Percentiles rank a stretch among this genome's conserved stretches.
Conservation (phyloP, 2,113 vertebrate genomes). For the Gopherus evgoodei region DNA sequence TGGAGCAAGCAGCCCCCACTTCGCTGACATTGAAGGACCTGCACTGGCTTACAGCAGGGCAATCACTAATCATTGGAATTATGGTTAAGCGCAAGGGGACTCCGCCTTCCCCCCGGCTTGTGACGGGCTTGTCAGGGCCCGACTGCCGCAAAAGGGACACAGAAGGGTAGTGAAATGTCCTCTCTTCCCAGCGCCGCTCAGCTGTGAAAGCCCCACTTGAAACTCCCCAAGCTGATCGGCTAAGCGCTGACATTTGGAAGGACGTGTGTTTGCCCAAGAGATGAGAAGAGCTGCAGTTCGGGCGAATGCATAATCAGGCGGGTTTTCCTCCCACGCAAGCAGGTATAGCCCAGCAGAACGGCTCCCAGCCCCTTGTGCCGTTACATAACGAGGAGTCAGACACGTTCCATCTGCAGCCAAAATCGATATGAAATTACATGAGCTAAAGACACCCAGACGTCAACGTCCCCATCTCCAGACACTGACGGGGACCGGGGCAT, state of each 20-base stretch:
- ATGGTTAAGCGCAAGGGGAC: not conserved
- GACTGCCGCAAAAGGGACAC: not conserved
- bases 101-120: not conserved
- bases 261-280: not conserved
- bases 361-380: not conserved
- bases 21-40: not conserved
- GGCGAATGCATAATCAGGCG: not conserved
- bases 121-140: not conserved
- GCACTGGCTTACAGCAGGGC: too few species aligned
- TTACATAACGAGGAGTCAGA: not conserved
- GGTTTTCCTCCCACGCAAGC: not conserved
- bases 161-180: not conserved
- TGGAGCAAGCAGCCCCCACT: too few species aligned
- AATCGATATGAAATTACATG: not conserved
- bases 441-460: not conserved
- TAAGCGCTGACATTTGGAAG: not conserved
- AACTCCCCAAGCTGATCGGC: not conserved
- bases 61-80: not conserved
- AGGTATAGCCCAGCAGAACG: not conserved
- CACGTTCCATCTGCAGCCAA: not conserved
- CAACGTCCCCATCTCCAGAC: not conserved
- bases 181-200: not conserved
- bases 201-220: not conserved
- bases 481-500: fast-evolving
- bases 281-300: not conserved